These are phyloP conservation scores for Gallinago solitaria DNA, from an alignment of 2,797 vertebrate species.

Conservation along the genomic window DNA sequence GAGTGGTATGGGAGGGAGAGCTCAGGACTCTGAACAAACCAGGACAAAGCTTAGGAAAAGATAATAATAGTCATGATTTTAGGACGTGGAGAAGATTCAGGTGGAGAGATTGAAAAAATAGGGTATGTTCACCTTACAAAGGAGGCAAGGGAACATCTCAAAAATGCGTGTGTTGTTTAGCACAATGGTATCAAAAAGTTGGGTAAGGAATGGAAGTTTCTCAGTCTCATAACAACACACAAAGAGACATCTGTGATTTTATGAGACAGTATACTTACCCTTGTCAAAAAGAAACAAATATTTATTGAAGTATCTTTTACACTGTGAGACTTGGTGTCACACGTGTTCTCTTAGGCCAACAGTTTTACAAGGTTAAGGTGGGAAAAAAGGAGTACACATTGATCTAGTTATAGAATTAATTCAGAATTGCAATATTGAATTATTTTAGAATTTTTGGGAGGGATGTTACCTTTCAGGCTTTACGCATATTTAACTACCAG, in stretches of 20 bases:
- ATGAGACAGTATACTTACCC: background rate
- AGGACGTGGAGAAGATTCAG: background rate
- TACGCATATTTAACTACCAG: background rate
- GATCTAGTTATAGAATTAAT: background rate
- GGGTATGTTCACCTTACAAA: background rate
- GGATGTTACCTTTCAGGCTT: background rate
- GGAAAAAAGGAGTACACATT: background rate
- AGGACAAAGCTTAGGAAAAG: background rate
- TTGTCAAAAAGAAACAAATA: background rate
- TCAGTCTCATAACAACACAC: background rate
- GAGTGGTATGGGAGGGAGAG: accelerated
- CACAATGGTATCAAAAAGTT: background rate
- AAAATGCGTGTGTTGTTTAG: background rate
- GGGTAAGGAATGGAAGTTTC: background rate
- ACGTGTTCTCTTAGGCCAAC: background rate
- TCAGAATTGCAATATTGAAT: background rate
- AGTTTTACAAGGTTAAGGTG: background rate
- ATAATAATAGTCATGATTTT: background rate
- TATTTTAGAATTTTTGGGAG: background rate
- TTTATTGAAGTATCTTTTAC: background rate
- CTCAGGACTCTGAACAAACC: background rate
- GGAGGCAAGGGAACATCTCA: background rate
- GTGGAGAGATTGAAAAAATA: background rate
- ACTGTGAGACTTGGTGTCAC: background rate
- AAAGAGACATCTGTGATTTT: background rate